Evolutionary conservation across 2,888 invertebrate genomes (phyloP), one percentile per base, ranked within the genome.

Genomic region (Cerastoderma edule): DNA sequence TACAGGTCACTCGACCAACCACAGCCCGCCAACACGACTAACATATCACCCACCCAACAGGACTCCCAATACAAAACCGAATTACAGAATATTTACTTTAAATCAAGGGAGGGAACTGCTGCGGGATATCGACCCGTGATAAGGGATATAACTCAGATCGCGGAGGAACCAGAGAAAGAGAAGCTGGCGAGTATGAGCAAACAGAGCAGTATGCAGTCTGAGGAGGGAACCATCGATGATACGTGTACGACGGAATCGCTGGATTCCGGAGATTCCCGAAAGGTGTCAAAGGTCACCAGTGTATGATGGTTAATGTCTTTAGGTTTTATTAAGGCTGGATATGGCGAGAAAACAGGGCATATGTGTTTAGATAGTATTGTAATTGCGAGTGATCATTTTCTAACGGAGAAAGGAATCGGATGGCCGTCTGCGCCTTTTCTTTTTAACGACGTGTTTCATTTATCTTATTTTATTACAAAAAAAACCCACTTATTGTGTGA

Each of bases 281-380:
- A 80, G 39, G 72, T 84, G 33, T 79, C 86, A 13, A 86, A 85
- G 68, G 84, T 85, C 24, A 86, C 86, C 0, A 86, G 86, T 65
- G 86, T 86, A n/a, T 86, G 81, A 86, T 77, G 50, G 24, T 2
- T 22, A n/a, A 27, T 50, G 2, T 24, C 50, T 22, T 27, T 50
- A 50, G 50, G 24, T 50, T 1, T 50, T 50, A 46, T 1, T 46
- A 3, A 46, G 46, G 16, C n/a, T 1, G 16, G 46, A n/a, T n/a
- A n/a, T n/a, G n/a, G n/a, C n/a, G n/a, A n/a, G n/a, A n/a, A n/a
- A n/a, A n/a, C n/a, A n/a, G n/a, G n/a, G n/a, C n/a, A n/a, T n/a
- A n/a, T n/a, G n/a, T n/a, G n/a, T n/a, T n/a, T n/a, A n/a, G n/a
- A n/a, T n/a, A n/a, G n/a, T n/a, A n/a, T n/a, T n/a, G n/a, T n/a